Base-by-base conservation (phyloP, 2,113 vertebrate species). In the Megaceryle maxima region DNA sequence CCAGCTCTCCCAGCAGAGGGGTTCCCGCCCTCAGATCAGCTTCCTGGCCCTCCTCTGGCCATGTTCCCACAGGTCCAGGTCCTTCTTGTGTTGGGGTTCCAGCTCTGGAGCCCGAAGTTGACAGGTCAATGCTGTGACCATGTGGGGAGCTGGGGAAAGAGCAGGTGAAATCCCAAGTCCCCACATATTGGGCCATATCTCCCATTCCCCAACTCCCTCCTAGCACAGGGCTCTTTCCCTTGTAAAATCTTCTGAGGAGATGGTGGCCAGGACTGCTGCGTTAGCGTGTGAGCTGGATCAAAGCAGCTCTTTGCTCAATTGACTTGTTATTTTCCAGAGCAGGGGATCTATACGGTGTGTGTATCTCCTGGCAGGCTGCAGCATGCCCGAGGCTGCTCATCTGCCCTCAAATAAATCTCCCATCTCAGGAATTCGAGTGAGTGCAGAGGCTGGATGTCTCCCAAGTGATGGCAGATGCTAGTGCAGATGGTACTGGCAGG, bases 381-480 rank as follows among this genome's bases (percentile, higher is more conserved):
- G 81, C 31, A 0, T 22, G 89, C 95, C 88, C 0, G 1, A 55
- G 78, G 94, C 77, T 67, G 69, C 78, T 94, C 83, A 26, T 94
- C 70, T 90, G 67, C 92, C 87, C 91, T 91, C 75, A 9, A 0
- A 95, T 82, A 78, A 80, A 93, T 85, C 92, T 94, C 16, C 4
- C 74, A 53, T 57, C 85, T 93, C 79, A 28, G 82, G 83, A 72
- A 26, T 41, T 28, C 2, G 76, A 46, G 66, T 5, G 29, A 73
- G 19, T 0, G 16, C 44, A 78, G 73, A 55, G 67, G 31, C 81
- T 92, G 92, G 94, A 88, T n/a, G 25, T 22, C 46, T 95, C 73
- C 96, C 92, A 89, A 82, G 62, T 20, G 22, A 4, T 72, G 69
- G 90, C 95, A 95, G 91, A 80, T 92, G 88, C 90, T 86, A 4